A percentile compares a stretch with the other conserved stretches of the same genome.
These are phyloP conservation scores for Metridium senile DNA, from an alignment of 92 coral and sea anemone species.

Conservation along the genomic window DNA sequence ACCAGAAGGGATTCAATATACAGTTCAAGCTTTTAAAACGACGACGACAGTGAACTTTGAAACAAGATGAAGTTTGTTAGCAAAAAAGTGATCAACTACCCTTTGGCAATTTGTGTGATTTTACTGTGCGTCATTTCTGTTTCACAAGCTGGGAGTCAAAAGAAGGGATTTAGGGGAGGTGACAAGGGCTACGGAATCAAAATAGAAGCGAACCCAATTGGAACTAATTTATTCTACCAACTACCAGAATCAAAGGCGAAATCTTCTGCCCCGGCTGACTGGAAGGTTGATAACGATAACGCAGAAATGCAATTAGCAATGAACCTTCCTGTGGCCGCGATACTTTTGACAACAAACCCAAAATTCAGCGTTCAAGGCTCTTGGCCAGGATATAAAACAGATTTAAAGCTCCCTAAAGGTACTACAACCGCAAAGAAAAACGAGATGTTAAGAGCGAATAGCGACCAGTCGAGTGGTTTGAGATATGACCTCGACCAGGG, in stretches of 20 bases:
- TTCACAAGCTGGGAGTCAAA: slow-evolving; percentile 28
- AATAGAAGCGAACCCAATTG: slow-evolving; percentile 74
- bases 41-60: too few relatives aligned
- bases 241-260: slow-evolving; percentile 83
- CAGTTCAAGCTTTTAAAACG: too few relatives aligned
- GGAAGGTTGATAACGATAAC: slow-evolving; percentile 88
- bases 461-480: slow-evolving; percentile 8
- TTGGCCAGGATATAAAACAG: slow-evolving; percentile 80
- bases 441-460: slow-evolving; percentile 22
- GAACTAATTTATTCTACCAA: slow-evolving; percentile 78
- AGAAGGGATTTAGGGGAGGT: slow-evolving; percentile 84
- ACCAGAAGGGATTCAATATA: too few relatives aligned
- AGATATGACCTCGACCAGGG: not conserved
- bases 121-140: slow-evolving; percentile 12
- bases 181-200: slow-evolving; percentile 75
- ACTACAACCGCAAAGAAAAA: slow-evolving; percentile 69
- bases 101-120: not conserved
- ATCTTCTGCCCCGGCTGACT: slow-evolving; percentile 64
- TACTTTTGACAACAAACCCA: slow-evolving; percentile 64
- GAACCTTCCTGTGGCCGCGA: slow-evolving; percentile 70
- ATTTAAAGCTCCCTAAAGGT: slow-evolving; percentile 68
- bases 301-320: slow-evolving; percentile 72
- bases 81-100: not conserved
- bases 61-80: not conserved
- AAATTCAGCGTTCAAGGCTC: slow-evolving; percentile 85